Evolutionary conservation across 2,888 invertebrate species (phyloP).

Genomic region (Carpatolechia fugitivella): DNA sequence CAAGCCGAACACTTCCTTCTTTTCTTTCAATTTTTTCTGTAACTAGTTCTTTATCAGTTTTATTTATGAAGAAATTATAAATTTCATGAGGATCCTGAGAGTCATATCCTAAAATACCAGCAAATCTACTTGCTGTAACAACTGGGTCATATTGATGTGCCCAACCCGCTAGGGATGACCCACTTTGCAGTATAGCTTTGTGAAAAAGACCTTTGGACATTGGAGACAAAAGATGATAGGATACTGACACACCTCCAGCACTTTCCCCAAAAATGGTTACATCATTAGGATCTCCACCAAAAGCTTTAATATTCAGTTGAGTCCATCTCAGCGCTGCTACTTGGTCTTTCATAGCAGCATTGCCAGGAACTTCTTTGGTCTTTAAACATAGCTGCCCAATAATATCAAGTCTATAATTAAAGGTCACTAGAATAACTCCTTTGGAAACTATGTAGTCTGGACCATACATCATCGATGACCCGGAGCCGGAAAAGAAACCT

Average conservation of each 20-base stretch:
- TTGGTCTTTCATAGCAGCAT: conserved; percentile 61
- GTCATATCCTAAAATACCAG: conserved; percentile 49
- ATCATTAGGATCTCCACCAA: conserved; percentile 59
- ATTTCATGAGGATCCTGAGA: conserved; percentile 49
- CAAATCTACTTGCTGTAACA: conserved; percentile 50
- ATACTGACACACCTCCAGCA: conserved; percentile 58
- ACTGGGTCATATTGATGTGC: conserved; percentile 53
- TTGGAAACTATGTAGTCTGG: conserved; percentile 54
- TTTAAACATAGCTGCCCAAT: conserved; percentile 58
- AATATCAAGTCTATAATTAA: conserved; percentile 63
- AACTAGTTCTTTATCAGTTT: conserved; percentile 50
- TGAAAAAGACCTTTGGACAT: conserved; percentile 64
- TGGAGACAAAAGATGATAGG: conserved; percentile 55
- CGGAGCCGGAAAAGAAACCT: conserved; percentile 56
- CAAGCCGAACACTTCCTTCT: conserved; percentile 42
- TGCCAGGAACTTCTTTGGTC: conserved; percentile 61
- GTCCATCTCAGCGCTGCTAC: conserved; percentile 61
- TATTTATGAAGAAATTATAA: conserved; percentile 48
- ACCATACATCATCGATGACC: conserved; percentile 45
- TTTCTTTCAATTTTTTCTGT: conserved; percentile 50
- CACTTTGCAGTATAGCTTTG: conserved; percentile 62
- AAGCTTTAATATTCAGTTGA: conserved; percentile 46
- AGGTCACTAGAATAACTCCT: conserved; percentile 54
- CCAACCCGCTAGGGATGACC: conserved; percentile 57
- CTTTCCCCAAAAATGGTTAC: conserved; percentile 66